These are phyloP conservation scores for Diorhabda sublineata DNA, from an alignment of 1,140 invertebrate species.

Conservation along the genomic window DNA sequence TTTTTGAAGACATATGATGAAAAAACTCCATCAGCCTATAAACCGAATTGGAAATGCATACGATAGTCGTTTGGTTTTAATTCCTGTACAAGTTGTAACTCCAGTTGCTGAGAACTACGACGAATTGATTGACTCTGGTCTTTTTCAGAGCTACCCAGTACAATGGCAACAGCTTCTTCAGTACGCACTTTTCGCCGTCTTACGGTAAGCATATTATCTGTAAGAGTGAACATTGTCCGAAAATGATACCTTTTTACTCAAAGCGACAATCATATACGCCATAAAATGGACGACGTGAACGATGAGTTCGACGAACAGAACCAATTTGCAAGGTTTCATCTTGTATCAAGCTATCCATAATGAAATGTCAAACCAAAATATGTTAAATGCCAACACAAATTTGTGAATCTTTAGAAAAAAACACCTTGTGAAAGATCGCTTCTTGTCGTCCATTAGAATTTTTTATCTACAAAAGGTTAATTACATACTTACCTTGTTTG, in stretches of 20 bases:
- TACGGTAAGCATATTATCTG: neutral
- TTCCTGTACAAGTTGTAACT: neutral
- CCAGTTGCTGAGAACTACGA: neutral
- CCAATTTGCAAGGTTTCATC: neutral
- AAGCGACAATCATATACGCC: neutral
- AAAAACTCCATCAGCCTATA: neutral
- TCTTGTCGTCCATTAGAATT: too few relatives aligned
- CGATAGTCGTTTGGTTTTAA: neutral
- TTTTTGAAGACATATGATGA: neutral
- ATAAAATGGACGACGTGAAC: neutral
- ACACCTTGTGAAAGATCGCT: too few relatives aligned
- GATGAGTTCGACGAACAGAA: neutral
- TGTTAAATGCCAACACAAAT: too few relatives aligned
- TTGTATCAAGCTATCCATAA: too few relatives aligned
- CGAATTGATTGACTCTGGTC: neutral
- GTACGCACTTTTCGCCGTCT: neutral
- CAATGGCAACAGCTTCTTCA: neutral
- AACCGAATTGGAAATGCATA: neutral
- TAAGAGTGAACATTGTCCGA: neutral
- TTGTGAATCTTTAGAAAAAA: too few relatives aligned
- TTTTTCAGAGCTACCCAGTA: neutral
- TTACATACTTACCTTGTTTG: too few relatives aligned
- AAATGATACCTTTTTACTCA: neutral
- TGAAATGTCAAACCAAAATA: too few relatives aligned
- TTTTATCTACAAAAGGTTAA: too few relatives aligned